Conservation (phyloP, 2,797 vertebrate species). For the Holocentrus rufus region DNA sequence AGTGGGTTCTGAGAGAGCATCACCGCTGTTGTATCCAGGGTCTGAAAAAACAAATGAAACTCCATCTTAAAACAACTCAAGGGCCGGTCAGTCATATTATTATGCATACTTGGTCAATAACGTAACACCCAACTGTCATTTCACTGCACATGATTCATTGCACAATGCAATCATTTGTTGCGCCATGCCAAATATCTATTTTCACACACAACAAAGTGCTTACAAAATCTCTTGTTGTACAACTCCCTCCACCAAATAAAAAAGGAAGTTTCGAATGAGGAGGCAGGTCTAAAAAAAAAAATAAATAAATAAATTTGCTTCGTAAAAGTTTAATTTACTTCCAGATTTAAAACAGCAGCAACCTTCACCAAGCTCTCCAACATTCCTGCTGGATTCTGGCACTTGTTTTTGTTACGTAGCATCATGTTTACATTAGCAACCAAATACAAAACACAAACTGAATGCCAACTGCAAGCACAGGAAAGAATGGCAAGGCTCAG, state of each 20-base stretch:
- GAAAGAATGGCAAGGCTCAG: slow-evolving; percentile 58
- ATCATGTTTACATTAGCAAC: slow-evolving; percentile 48
- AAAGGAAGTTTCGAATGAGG: neutral
- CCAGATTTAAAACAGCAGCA: neutral
- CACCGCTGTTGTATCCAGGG: slow-evolving; percentile 79
- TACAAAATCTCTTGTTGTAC: neutral
- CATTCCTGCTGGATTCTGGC: neutral
- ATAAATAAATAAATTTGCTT: neutral
- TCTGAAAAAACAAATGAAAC: slow-evolving; percentile 77
- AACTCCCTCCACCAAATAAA: neutral
- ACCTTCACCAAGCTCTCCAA: neutral
- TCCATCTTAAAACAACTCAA: slow-evolving; percentile 18
- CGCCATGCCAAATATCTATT: neutral
- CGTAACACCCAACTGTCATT: neutral
- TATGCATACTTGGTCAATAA: neutral
- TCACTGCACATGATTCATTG: slow-evolving; percentile 3
- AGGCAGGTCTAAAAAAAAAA: neutral
- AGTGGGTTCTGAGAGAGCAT: slow-evolving; percentile 87
- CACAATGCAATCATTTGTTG: neutral
- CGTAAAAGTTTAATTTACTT: neutral
- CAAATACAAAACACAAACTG: slow-evolving; percentile 44
- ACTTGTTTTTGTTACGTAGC: neutral
- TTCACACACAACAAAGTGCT: slow-evolving; percentile 7
- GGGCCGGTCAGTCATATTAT: neutral
- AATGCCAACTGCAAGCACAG: slow-evolving; percentile 35